Evolutionary conservation across 2,797 vertebrate genomes (phyloP).

Genomic region (Lindbergichthys nudifrons): DNA sequence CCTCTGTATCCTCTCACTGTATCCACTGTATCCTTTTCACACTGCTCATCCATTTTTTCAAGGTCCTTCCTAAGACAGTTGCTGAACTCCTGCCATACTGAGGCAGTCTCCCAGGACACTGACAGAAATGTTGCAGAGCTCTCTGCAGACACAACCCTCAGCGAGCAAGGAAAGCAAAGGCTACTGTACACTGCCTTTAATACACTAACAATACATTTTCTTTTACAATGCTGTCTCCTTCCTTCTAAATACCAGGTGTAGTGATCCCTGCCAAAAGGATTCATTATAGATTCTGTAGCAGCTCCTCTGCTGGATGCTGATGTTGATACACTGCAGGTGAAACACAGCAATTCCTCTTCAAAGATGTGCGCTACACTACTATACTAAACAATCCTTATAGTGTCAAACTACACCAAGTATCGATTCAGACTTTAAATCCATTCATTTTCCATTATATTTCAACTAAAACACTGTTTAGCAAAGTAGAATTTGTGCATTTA

Average conservation of each 20-base stretch:
- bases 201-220: neutral
- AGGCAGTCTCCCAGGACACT: constrained; percentile 60
- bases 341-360: constrained; percentile 32
- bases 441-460: neutral
- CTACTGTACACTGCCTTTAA: neutral
- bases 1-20: constrained; percentile 20
- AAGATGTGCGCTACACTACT: neutral
- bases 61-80: constrained; percentile 61
- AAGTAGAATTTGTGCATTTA: neutral
- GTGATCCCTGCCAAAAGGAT: constrained; percentile 39
- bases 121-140: constrained; percentile 49
- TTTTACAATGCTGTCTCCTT: neutral
- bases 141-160: constrained; percentile 28
- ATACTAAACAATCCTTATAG: neutral
- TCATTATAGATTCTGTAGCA: constrained; percentile 52
- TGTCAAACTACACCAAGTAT: neutral
- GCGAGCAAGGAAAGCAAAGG: neutral
- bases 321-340: constrained; percentile 63
- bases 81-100: constrained; percentile 55
- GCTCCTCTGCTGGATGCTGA: constrained; percentile 52
- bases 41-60: constrained; percentile 67
- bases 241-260: constrained; percentile 19
- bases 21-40: constrained; percentile 36
- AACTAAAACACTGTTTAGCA: neutral
- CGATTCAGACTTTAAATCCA: neutral